Percentiles rank a stretch among this genome's conserved stretches.
These are phyloP conservation scores for Chrysolina oricalcia DNA, from an alignment of 2,888 invertebrate genomes.

Conservation along the genomic window DNA sequence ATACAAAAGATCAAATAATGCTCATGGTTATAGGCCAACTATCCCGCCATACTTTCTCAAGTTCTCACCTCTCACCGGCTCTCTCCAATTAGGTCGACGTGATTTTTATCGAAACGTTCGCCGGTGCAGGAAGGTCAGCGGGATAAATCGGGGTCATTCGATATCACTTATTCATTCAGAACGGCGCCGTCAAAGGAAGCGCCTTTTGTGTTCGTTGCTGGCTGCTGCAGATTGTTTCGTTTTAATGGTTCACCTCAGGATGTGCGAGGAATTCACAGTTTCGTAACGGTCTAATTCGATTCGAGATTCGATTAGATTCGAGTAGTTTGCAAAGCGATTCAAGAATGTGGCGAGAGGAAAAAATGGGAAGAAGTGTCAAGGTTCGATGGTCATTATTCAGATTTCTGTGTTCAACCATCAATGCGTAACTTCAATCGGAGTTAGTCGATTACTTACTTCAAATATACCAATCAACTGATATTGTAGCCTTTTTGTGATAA, in stretches of 20 bases:
- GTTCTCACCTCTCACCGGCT: neutral
- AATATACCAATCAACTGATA: too few species aligned
- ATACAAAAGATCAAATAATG: neutral
- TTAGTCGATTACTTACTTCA: too few species aligned
- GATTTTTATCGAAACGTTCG: conserved; percentile 24
- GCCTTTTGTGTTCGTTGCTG: conserved; percentile 4
- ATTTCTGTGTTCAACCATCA: neutral
- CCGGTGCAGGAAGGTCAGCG: conserved; percentile 25
- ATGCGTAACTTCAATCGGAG: neutral
- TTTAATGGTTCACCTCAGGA: conserved; percentile 23
- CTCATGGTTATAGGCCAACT: neutral
- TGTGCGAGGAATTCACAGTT: conserved; percentile 5
- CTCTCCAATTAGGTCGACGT: neutral
- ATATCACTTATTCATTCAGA: conserved; percentile 46
- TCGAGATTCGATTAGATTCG: neutral
- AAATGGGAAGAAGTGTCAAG: too few species aligned
- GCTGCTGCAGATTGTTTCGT: conserved; percentile 4
- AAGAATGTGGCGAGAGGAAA: neutral
- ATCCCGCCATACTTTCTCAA: conserved; percentile 6
- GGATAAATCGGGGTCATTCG: conserved; percentile 42
- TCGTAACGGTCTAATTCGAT: conserved; percentile 17
- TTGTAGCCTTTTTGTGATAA: too few species aligned
- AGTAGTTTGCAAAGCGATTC: neutral
- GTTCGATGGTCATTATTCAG: too few species aligned
- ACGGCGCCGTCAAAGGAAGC: conserved; percentile 24